Base-by-base conservation (phyloP, 2,888 invertebrate genomes). In the Loripinus fragilis region DNA sequence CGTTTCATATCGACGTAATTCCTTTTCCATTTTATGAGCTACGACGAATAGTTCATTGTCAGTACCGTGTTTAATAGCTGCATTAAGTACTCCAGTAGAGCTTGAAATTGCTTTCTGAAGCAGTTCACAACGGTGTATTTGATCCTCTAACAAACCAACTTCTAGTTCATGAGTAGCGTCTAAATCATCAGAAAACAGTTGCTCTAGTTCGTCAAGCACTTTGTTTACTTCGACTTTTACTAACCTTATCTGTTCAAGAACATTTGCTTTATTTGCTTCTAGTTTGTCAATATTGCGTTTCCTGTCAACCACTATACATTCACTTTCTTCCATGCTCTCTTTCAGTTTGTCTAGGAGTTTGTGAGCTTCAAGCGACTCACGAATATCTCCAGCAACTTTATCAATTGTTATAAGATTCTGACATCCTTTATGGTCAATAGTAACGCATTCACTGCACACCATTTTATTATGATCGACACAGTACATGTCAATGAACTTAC, bases 11-110 rank as follows among this genome's bases (percentile, higher is more conserved):
- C 80, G 80, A 42, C 80, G 81, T 7, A 81, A 68, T 71, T 84
- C 84, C 23, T 77, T 81, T 45, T 84, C 84, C 84, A 84, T 84
- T 17, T 79, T 65, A 55, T 84, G 84, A 12, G 84, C 84, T 20
- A 81, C 80, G 20, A 84, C 81, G 71, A 84, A 84, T 20, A 84
- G 74, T 50, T 84, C 84, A 33, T 77, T 84, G 42, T 84, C 84
- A 17, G 84, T 84, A 12, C 84, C 84, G 41, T 84, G 76, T 60
- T 73, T 69, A 38, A 84, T 78, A 1, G 81, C 80, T 3, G 84
- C 84, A 20, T 80, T 72, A 1, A 84, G 72, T 25, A 81, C 74
- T 42, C 81, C 81, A 28, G 65, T 69, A 12, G 84, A 84, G 48
- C 81, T 81, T 52, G 77, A 77, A 23, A 81, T 77, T 30, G 84